Evolutionary conservation across 2,797 vertebrate species (phyloP).

Genomic region (Atherinosoma microstoma): DNA sequence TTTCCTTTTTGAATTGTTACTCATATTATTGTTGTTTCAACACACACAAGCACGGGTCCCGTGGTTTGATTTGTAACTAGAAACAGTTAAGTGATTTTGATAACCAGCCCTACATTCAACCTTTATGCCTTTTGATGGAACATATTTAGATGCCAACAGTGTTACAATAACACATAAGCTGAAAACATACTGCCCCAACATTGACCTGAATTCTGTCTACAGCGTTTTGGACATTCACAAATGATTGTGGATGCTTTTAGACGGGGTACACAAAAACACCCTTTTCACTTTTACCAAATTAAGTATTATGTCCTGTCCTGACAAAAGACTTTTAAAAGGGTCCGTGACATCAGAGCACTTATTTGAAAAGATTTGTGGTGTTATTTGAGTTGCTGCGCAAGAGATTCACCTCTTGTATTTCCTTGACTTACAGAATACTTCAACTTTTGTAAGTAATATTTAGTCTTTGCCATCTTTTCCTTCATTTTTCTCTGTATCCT

Average conservation of each 20-base stretch:
- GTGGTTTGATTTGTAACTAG: no score
- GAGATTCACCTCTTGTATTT: no score
- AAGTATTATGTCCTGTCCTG: background rate
- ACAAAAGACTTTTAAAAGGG: background rate
- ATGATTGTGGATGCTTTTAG: background rate
- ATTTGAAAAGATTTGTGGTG: no score
- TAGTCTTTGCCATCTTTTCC: background rate
- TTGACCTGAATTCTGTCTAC: no score
- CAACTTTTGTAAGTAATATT: constrained; percentile 20
- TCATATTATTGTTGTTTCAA: no score
- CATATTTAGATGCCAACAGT: background rate
- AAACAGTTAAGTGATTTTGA: no score
- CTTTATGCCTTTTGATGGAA: no score
- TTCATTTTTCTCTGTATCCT: background rate
- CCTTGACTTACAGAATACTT: no score
- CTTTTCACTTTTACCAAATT: background rate
- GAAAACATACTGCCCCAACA: background rate
- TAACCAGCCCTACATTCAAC: background rate
- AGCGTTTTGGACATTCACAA: background rate
- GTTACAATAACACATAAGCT: background rate
- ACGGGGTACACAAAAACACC: background rate
- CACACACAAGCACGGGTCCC: no score
- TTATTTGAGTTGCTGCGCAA: no score
- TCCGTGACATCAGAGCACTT: background rate
- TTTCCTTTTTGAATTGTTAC: no score